Base-by-base conservation (phyloP, 2,113 vertebrate species). In the Donacobius atricapilla region DNA sequence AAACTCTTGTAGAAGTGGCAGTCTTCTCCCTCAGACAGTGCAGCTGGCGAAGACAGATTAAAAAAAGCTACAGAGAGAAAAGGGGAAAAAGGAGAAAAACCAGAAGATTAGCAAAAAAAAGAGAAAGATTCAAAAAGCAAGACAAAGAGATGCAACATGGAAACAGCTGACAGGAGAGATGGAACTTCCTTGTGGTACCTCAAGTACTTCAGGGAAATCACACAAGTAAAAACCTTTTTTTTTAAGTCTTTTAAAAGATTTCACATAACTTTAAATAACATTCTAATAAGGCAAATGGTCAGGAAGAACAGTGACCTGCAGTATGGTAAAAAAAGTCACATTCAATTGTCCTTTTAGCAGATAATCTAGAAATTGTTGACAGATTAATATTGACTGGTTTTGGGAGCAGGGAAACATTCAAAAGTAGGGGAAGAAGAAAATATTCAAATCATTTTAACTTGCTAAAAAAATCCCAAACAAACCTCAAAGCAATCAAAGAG, bases 61-160 rank as follows among this genome's bases (percentile, higher is more conserved):
- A 99, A 99, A 99, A 99, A 99, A 99, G 99, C 99, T 99, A 98
- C 89, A 91, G 90, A 97, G 96, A 98, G 97, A 98, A 97, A 99
- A 97, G 96, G 96, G 94, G 16, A 83, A 65, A 94, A 93, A 90
- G 91, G 37, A 87, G 83, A 94, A 96, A 96, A 97, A 97, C 83
- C 92, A 97, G 89, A 94, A 94, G 93, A 95, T 98, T 98, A 98
- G 97, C 97, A 90, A 91, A 96, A 92, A 97, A 94, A 97, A 89
- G 96, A 92, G 87, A 90, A 92, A 80, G 93, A 81, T 96, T 96
- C 44, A 93, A 92, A 95, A 92, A 97, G 97, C 93, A 90, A 91
- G 96, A 88, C 48, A 86, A 78, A 88, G 90, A 79, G 50, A 94
- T 85, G 87, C 87, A 87, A 95, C 58, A 24, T 25, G 80, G 57